Evolutionary conservation across 2,888 invertebrate species (phyloP).

Genomic region (Hyppa rectilinea): DNA sequence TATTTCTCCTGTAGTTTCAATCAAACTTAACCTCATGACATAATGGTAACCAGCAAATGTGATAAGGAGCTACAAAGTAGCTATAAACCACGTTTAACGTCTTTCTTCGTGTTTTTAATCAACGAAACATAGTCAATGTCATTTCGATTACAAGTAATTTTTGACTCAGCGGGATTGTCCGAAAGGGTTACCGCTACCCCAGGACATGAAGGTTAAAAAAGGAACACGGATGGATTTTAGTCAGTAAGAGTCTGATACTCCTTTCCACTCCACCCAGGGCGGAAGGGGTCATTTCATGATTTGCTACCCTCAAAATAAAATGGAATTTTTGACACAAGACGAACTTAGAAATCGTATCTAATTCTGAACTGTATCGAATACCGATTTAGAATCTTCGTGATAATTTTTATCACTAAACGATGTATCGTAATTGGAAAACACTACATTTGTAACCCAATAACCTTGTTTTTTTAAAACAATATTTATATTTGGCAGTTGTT

Average conservation of each 20-base stretch:
- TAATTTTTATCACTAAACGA: slow-evolving; percentile 9
- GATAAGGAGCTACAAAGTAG: slow-evolving; percentile 43
- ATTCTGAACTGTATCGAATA: not conserved
- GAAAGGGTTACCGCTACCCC: too few species aligned
- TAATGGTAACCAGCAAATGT: not conserved
- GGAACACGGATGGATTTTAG: too few species aligned
- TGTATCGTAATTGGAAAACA: not conserved
- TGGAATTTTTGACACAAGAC: not conserved
- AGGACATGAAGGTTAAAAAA: too few species aligned
- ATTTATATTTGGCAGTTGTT: not conserved
- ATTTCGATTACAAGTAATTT: not conserved
- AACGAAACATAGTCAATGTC: slow-evolving; percentile 26
- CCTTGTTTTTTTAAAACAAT: not conserved
- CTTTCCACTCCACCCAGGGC: too few species aligned
- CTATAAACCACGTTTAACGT: slow-evolving; percentile 19
- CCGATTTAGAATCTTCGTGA: slow-evolving; percentile 9
- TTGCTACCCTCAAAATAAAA: too few species aligned
- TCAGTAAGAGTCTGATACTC: too few species aligned
- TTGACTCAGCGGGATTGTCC: too few species aligned
- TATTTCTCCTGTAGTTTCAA: slow-evolving; percentile 5
- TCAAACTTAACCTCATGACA: slow-evolving; percentile 34
- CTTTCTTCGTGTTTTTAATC: slow-evolving; percentile 35
- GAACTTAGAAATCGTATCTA: not conserved
- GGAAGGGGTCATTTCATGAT: too few species aligned
- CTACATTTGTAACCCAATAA: slow-evolving; percentile 16